These are phyloP conservation scores for Sphaerophoria taeniata DNA, from an alignment of 2,888 invertebrate genomes.

Conservation along the genomic window DNA sequence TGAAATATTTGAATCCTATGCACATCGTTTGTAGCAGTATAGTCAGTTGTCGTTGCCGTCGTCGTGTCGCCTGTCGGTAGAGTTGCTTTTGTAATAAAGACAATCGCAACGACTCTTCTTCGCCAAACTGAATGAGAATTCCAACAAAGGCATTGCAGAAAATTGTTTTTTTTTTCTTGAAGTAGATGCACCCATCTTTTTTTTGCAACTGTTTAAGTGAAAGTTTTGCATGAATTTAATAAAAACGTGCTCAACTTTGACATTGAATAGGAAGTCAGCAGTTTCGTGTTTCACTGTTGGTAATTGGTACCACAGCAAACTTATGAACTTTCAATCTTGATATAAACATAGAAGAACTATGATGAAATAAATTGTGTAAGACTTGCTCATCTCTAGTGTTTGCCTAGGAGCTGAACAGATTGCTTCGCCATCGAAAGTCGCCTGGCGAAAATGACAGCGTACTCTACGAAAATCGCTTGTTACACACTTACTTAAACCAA, in stretches of 20 bases:
- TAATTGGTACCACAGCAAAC: background rate
- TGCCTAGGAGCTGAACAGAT: too few species aligned
- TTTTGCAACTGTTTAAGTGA: slow-evolving; percentile 41
- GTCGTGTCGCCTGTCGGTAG: background rate
- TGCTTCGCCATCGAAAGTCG: too few species aligned
- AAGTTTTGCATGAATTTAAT: slow-evolving; percentile 38
- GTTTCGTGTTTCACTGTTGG: background rate
- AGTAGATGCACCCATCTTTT: slow-evolving; percentile 54
- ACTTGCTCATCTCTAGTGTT: too few species aligned
- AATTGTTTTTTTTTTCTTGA: background rate
- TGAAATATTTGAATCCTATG: slow-evolving; percentile 13
- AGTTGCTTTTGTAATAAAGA: slow-evolving; percentile 1
- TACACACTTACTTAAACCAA: too few species aligned
- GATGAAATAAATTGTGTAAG: too few species aligned
- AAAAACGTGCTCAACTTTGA: slow-evolving; percentile 67
- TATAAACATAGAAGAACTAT: background rate
- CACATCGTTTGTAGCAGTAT: background rate
- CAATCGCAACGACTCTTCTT: slow-evolving; percentile 5
- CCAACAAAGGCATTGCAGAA: slow-evolving; percentile 43
- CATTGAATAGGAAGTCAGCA: slow-evolving; percentile 48
- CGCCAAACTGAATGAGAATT: slow-evolving; percentile 31
- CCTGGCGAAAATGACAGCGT: too few species aligned
- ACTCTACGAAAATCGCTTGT: too few species aligned
- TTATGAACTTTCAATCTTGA: background rate
- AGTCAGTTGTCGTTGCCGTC: too few species aligned